These are phyloP conservation scores for Hydra vulgaris DNA, from an alignment of 30 jellyfish, hydroid and myxozoan genomes.

Conservation along the genomic window DNA sequence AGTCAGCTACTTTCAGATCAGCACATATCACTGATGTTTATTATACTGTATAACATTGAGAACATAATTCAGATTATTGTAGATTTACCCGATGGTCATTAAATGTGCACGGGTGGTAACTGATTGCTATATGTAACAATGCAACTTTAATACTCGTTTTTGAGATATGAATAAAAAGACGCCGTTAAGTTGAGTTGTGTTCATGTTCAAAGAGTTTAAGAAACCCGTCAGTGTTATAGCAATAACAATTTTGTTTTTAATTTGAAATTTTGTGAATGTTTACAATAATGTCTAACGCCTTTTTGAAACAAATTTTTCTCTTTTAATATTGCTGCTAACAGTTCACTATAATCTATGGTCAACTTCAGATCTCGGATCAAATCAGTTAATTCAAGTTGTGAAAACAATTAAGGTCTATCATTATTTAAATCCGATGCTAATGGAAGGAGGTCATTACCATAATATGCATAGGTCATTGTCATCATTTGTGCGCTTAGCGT, in stretches of 20 bases:
- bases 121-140: not conserved
- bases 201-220: not conserved
- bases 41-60: not conserved
- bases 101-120: not conserved
- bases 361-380: not conserved
- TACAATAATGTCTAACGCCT: too few species aligned
- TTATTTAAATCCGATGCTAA: not conserved
- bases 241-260: too few species aligned
- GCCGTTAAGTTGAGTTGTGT: not conserved
- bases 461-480: not conserved
- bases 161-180: not conserved
- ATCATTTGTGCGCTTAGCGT: not conserved
- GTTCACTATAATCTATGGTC: not conserved
- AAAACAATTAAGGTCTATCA: not conserved
- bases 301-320: not conserved
- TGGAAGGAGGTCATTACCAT: not conserved
- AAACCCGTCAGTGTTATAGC: not conserved
- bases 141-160: not conserved
- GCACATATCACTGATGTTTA: not conserved
- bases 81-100: not conserved
- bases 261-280: not conserved
- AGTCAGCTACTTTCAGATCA: not conserved
- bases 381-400: not conserved
- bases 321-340: not conserved
- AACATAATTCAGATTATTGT: not conserved